Base-by-base conservation (phyloP, 2,797 vertebrate genomes). In the Gadopsis marmoratus region DNA sequence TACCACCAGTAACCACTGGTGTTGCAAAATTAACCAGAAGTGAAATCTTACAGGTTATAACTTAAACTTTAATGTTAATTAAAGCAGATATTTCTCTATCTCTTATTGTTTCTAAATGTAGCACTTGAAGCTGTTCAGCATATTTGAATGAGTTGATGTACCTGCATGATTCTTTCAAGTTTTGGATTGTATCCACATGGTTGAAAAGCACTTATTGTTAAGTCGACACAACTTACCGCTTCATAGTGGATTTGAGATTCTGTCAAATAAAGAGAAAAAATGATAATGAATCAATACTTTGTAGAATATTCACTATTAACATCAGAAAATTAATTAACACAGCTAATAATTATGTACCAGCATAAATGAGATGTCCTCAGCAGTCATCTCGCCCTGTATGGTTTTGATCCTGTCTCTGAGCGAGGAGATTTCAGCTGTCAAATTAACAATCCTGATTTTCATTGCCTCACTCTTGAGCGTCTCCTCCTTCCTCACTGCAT, bases 401-500 rank as follows among this genome's bases (percentile, higher is more conserved):
- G 50, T 48, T 19, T 2, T 10, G 33, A 88, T 75, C 29, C 10
- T 85, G 0, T 82, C 12, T 4, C 9, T 17, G 21, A 90, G 69
- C 0, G 55, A 74, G 16, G 1, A 45, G n/a, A 85, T 84, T 74
- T 81, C 76, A 31, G 48, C 16, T 0, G 11, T 54, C 70, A 88
- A 7, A 26, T 81, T 77, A 7, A 23, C 0, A 7, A 68, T 67
- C 71, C 29, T 58, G 41, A 83, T 26, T 21, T 56, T 23, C 60
- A 89, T 78, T 1, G 7, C 19, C 0, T 48, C 26, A 39, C 35
- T 76, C 73, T 91, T 87, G 16, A 26, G 2, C 0, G 0, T 13
- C 3, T 17, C 76, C 39, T 90, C 88, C n/a, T 2, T 33, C 66
- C 69, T 77, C 58, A 84, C 41, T 0, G 67, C 81, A 54, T 85